Percentiles rank a stretch among this genome's conserved stretches.
Evolutionary conservation across 2,797 vertebrate genomes (phyloP).

Genomic region (Periophthalmus magnuspinnatus): DNA sequence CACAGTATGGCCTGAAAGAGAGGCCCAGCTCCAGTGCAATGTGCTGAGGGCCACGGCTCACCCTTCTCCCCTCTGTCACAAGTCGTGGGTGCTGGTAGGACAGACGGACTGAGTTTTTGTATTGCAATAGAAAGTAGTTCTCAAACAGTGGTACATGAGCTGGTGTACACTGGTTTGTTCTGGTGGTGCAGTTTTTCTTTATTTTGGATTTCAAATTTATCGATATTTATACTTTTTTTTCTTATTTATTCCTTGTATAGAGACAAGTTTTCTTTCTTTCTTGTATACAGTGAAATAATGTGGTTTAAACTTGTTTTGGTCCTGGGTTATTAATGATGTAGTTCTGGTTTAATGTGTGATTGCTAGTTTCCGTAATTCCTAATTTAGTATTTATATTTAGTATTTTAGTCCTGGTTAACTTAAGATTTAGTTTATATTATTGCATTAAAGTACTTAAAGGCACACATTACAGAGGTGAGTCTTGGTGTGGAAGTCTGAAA

Average conservation of each 20-base stretch:
- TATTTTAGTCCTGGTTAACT: neutral
- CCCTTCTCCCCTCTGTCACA: slow-evolving; percentile 31
- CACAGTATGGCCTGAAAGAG: slow-evolving; percentile 57
- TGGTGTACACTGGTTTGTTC: too few relatives aligned
- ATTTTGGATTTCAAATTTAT: neutral
- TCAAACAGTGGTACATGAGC: neutral
- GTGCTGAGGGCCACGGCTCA: slow-evolving; percentile 44
- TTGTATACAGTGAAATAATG: neutral
- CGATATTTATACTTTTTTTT: too few relatives aligned
- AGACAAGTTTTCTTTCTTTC: neutral
- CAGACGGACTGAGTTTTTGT: slow-evolving; percentile 47
- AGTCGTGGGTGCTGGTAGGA: slow-evolving; percentile 45
- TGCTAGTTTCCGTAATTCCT: neutral
- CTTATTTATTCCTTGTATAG: too few relatives aligned
- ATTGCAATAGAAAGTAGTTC: too few relatives aligned
- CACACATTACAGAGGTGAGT: neutral
- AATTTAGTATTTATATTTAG: neutral
- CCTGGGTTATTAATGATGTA: neutral
- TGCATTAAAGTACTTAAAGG: neutral
- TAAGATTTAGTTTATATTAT: neutral
- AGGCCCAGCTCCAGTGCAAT: slow-evolving; percentile 61
- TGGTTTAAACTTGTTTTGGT: neutral
- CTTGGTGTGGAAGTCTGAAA: slow-evolving; percentile 4
- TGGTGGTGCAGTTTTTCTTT: neutral
- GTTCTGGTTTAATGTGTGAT: neutral